Conservation (phyloP, 2,113 vertebrate genomes). For the Heliornis fulica region DNA sequence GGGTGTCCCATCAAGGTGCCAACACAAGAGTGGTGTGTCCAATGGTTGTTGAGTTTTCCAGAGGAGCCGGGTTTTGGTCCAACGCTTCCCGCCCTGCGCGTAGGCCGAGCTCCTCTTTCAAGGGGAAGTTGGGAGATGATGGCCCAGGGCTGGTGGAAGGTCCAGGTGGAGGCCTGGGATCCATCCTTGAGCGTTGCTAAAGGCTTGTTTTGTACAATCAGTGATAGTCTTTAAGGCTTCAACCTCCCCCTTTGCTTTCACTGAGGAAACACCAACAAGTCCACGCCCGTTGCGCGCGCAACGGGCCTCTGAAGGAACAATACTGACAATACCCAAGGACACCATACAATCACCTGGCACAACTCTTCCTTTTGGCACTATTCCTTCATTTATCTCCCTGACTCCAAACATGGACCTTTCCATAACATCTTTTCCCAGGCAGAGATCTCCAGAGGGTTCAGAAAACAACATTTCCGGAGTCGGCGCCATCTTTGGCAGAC, state of each 20-base stretch:
- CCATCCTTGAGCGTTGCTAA: neutral
- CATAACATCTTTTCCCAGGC: rapidly evolving
- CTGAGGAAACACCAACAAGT: neutral
- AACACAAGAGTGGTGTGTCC: too few relatives aligned
- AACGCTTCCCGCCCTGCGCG: rapidly evolving
- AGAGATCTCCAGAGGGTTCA: neutral
- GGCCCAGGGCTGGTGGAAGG: neutral
- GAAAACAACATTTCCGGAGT: neutral
- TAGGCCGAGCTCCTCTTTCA: neutral
- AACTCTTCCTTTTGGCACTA: slow-evolving; percentile 49
- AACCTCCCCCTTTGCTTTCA: neutral
- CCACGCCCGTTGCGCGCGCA: too few relatives aligned
- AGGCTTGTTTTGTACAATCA: neutral
- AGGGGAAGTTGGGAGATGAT: too few relatives aligned
- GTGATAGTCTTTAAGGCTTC: slow-evolving; percentile 56
- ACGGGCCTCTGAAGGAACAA: slow-evolving; percentile 17
- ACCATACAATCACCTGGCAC: neutral
- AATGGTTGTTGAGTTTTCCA: too few relatives aligned
- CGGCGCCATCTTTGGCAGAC: slow-evolving; percentile 47
- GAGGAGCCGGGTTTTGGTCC: neutral
- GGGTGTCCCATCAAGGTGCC: too few relatives aligned
- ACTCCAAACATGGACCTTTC: neutral
- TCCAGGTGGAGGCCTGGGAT: neutral
- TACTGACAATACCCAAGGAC: slow-evolving; percentile 5
- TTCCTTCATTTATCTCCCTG: neutral